Evolutionary conservation across 2,888 invertebrate species (phyloP), one percentile per base, ranked within the genome.

Genomic region (Bursaphelenchus okinawaensis): DNA sequence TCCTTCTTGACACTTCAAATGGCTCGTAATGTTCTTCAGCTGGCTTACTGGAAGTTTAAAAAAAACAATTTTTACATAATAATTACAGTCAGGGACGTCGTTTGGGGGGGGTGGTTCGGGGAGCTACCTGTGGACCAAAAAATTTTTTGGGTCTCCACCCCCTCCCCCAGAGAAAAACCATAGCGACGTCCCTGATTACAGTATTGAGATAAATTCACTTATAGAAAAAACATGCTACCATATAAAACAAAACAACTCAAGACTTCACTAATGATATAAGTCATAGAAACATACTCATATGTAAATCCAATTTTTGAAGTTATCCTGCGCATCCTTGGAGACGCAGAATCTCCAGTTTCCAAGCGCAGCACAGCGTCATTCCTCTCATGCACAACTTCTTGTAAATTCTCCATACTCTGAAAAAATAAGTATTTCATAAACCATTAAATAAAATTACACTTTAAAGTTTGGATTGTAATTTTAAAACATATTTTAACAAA

Each of bases 401-500:
- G 91, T 65, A 98, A 85, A 83, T 95, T 93, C 69, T 88, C 87
- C 98, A 98, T 98, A 20, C 94, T 93, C 75, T 80, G 57, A 27
- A 73, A 22, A 22, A 16, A 63, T 16, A 16, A 63, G 26, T 20
- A 62, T 67, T 29, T 20, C 28, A 63, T 7, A 20, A 24, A 23
- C 8, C 16, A 66, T 52, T 4, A 9, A 62, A n/a, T n/a, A 12
- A 26, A 9, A n/a, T 22, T 4, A 8, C 26, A 20, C 40, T 23
- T 19, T n/a, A 51, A 40, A 4, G 19, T 63, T 16, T n/a, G 19
- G 61, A 62, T 27, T 3, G 50, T 40, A 12, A 40, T 40, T 40
- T 40, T 40, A 12, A 40, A 12, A 40, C 50, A 40, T 16, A 40
- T 40, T 40, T 19, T 19, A 40, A 12, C 19, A 12, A 40, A 22